Conservation (phyloP, 2,797 vertebrate species). For the Darevskia mixta region DNA sequence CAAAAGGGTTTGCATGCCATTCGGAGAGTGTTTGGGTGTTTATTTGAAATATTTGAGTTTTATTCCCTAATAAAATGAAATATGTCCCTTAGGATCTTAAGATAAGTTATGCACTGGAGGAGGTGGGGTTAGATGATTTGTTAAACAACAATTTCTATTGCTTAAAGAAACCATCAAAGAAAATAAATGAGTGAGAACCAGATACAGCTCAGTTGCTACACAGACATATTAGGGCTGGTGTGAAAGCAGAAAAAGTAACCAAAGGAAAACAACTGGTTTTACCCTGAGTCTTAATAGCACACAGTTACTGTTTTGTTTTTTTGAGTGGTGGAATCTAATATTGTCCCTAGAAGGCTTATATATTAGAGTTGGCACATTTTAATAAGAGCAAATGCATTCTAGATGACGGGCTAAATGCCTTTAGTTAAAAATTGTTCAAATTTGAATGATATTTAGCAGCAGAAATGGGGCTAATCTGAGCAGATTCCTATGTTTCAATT, state of each 20-base stretch:
- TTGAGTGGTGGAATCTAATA: not conserved
- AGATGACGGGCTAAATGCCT: slow-evolving; percentile 6
- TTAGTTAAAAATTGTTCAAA: not conserved
- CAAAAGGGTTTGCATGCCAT: not conserved
- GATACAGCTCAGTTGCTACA: not conserved
- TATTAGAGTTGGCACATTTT: slow-evolving; percentile 11
- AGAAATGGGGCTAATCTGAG: not conserved
- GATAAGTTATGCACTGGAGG: not conserved
- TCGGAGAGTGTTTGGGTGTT: not conserved
- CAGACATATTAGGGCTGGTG: not conserved
- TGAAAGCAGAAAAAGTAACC: not conserved
- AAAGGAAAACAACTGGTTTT: not conserved
- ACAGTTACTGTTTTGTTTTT: not conserved
- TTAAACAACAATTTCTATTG: slow-evolving; percentile 3
- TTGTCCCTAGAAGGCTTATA: not conserved
- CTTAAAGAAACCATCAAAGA: not conserved
- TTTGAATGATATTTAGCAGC: slow-evolving; percentile 1
- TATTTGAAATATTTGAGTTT: not conserved
- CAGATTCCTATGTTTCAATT: not conserved
- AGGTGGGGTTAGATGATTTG: not conserved
- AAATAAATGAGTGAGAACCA: not conserved
- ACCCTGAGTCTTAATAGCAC: not conserved
- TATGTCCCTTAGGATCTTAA: not conserved
- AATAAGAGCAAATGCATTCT: slow-evolving; percentile 17
- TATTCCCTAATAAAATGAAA: slow-evolving; percentile 8